Percentiles rank a stretch among this genome's conserved stretches.
Evolutionary conservation across 2,888 invertebrate species (phyloP).

Genomic region (Drosophila birchii): DNA sequence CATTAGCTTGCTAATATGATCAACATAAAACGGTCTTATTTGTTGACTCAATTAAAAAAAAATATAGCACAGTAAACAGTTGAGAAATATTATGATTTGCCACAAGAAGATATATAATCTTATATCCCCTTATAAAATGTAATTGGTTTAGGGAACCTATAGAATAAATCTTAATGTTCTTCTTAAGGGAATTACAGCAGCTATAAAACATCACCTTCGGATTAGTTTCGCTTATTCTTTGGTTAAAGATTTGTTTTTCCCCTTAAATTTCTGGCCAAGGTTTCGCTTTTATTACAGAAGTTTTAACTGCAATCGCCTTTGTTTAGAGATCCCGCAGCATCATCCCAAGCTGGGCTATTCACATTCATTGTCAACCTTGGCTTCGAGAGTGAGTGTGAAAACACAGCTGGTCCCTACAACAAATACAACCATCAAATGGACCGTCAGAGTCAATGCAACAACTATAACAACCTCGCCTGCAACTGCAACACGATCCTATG

Average conservation of each 20-base stretch:
- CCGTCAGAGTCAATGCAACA: constrained; percentile 45
- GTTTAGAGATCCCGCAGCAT: constrained; percentile 10
- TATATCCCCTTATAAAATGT: background rate
- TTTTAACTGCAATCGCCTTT: constrained; percentile 11
- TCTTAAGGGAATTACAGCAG: constrained; percentile 5
- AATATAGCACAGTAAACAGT: background rate
- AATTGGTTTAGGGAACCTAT: background rate
- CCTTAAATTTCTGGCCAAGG: constrained; percentile 16
- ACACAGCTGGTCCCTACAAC: constrained; percentile 63
- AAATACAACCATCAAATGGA: constrained; percentile 47
- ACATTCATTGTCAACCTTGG: constrained; percentile 54
- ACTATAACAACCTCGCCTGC: constrained; percentile 14
- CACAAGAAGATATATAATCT: background rate
- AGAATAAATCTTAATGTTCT: constrained; percentile 3
- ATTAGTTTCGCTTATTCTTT: constrained; percentile 8
- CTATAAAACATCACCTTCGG: constrained; percentile 3
- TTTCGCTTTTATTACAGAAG: constrained; percentile 26
- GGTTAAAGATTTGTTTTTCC: constrained; percentile 7
- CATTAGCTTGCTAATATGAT: background rate
- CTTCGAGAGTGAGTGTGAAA: constrained; percentile 51
- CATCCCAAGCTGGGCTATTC: constrained; percentile 21
- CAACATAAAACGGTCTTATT: too few relatives aligned
- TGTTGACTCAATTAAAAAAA: background rate
- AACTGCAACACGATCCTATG: constrained; percentile 56
- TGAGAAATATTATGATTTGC: background rate